Percentiles rank a stretch among this genome's conserved stretches.
Conservation (phyloP, 1,140 invertebrate species). For the Sinella curviseta region DNA sequence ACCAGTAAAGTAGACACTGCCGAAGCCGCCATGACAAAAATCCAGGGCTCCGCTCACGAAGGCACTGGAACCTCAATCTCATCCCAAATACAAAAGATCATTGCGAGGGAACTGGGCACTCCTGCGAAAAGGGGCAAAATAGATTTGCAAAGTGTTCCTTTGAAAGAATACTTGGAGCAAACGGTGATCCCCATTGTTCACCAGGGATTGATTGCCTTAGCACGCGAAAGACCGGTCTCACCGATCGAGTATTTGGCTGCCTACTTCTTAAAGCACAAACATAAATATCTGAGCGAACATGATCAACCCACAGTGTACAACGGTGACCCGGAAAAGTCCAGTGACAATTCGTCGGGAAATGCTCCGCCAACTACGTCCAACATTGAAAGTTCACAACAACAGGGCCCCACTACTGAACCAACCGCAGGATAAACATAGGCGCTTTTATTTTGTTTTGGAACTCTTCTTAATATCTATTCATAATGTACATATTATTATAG, state of each 20-base stretch:
- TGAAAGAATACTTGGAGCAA: slow-evolving; percentile 26
- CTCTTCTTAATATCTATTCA: no score
- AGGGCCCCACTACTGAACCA: no score
- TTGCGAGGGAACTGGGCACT: slow-evolving; percentile 53
- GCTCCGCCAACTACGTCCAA: no score
- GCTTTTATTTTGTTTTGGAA: no score
- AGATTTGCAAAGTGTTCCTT: slow-evolving; percentile 70
- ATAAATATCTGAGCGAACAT: neutral
- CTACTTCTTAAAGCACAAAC: slow-evolving; percentile 16
- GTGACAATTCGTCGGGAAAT: no score
- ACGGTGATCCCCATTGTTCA: slow-evolving; percentile 33
- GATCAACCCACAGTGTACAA: neutral
- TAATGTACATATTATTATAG: no score
- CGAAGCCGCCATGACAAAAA: slow-evolving; percentile 9
- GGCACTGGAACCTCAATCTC: slow-evolving; percentile 9
- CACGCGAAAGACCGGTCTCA: slow-evolving; percentile 14
- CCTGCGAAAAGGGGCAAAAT: slow-evolving; percentile 75
- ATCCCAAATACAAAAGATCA: slow-evolving; percentile 28
- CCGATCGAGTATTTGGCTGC: slow-evolving; percentile 36
- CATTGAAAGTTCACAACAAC: no score
- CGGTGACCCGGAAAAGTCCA: no score
- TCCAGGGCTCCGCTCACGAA: slow-evolving; percentile 7
- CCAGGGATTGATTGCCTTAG: slow-evolving; percentile 23
- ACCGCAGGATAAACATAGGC: no score
- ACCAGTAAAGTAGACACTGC: neutral